Conservation (phyloP, 2,797 vertebrate genomes). For the Percopsis omiscomaycus region DNA sequence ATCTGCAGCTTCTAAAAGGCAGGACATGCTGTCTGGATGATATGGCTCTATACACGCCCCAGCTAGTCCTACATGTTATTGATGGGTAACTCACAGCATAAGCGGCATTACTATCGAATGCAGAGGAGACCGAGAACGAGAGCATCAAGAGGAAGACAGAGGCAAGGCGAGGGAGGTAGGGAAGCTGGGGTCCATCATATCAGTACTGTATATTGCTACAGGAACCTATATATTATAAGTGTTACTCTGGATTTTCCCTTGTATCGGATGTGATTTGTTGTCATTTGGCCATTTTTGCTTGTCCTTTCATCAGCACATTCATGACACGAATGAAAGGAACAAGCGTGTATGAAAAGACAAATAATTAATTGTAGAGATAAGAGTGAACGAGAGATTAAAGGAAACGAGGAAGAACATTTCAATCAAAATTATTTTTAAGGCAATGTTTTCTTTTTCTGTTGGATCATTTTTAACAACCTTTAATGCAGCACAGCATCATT, state of each 20-base stretch:
- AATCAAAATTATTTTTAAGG: not conserved
- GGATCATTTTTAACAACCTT: not conserved
- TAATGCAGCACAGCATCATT: not conserved
- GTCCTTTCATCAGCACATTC: not conserved
- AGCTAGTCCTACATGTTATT: slow-evolving; percentile 9
- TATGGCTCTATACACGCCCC: not conserved
- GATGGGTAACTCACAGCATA: slow-evolving; percentile 25
- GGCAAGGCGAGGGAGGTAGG: slow-evolving; percentile 20
- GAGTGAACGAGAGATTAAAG: too few species aligned
- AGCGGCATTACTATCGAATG: slow-evolving; percentile 14
- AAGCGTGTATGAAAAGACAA: too few species aligned
- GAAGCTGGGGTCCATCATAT: not conserved
- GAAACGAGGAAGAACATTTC: not conserved
- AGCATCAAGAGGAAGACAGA: slow-evolving; percentile 3
- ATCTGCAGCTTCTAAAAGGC: not conserved
- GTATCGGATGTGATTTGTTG: not conserved
- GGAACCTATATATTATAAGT: not conserved
- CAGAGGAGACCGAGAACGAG: slow-evolving; percentile 28
- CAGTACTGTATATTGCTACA: not conserved
- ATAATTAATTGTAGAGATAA: too few species aligned
- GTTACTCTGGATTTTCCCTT: not conserved
- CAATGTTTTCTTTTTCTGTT: not conserved
- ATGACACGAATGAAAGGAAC: too few species aligned
- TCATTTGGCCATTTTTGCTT: not conserved
- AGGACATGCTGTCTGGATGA: not conserved